Base-by-base conservation (phyloP, 2,888 invertebrate genomes). In the Bembecia ichneumoniformis region DNA sequence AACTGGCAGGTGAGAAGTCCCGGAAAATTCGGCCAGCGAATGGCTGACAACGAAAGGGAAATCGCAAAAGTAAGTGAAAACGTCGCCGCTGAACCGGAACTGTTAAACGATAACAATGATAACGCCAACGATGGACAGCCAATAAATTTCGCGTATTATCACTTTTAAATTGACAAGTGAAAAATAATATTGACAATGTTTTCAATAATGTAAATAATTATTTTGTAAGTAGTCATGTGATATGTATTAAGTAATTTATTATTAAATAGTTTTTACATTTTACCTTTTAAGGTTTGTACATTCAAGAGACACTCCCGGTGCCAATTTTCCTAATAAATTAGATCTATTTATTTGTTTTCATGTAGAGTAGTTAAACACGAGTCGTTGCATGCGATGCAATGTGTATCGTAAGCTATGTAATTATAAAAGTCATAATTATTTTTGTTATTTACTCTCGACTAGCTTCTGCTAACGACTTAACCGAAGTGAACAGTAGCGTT, bases 111-210 rank as follows among this genome's bases (percentile, higher is more conserved):
- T 40, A 54, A 54, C 40, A 52, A 66, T 43, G 51, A 49, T 43
- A 48, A 49, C 16, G 51, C 51, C 49, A 68, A 71, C 15, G 62
- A 64, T 28, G 71, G 72, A 53, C 82, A 84, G 51, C 86, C 87
- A 9, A 83, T 86, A 35, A 86, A 86, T 58, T 86, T 84, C 52
- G 86, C 86, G 50, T 86, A 87, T 62, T 87, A 87, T 64, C 86
- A 86, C 63, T 87, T 87, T 60, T 86, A 64, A 71, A 44, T 15
- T 5, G 11, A 44, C 3, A 40, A 7, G 14, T 43, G 20, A 35
- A 43, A 14, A 13, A 15, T 16, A 36, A 14, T 28, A 20, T 16
- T 48, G 28, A 11, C n/a, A 5, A 11, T 34, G 16, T 51, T 17
- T 46, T 48, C 36, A 16, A 46, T 63, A 49, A 51, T 78, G 77